phyloP scores from a whole-genome alignment of 2,113 vertebrate genomes.

The Nothobranchius furzeri region DNA sequence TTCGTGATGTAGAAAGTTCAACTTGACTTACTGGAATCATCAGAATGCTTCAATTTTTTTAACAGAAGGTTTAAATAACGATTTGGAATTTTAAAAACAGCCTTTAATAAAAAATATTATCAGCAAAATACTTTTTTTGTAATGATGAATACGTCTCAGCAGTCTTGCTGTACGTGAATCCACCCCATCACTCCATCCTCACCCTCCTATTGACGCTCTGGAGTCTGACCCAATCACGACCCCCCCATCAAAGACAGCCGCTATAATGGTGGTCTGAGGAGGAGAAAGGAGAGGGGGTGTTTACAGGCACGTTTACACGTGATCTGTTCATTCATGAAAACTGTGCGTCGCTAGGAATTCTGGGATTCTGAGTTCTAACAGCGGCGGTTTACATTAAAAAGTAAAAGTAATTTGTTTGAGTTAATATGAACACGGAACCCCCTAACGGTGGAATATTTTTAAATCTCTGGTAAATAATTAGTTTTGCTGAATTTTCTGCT shows the following conservation, averaged over 20 bases:
- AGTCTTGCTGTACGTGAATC: no score
- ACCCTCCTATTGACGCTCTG: slow-evolving; percentile 87
- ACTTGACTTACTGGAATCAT: neutral
- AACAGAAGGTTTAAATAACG: no score
- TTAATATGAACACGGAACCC: neutral
- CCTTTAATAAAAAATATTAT: no score
- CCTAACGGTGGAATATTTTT: neutral
- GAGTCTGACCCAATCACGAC: slow-evolving; percentile 88
- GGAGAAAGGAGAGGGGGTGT: neutral
- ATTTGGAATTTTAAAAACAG: no score
- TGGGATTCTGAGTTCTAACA: slow-evolving; percentile 49
- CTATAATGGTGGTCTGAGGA: slow-evolving; percentile 88
- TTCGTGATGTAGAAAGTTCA: neutral
- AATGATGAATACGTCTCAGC: no score
- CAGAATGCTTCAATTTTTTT: no score
- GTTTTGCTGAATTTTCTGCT: neutral
- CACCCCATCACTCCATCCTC: slow-evolving; percentile 46
- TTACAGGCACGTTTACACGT: neutral
- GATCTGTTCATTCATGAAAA: neutral
- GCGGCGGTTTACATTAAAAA: neutral
- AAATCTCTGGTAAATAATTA: neutral
- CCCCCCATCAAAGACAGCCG: slow-evolving; percentile 85
- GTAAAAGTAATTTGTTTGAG: neutral
- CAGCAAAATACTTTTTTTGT: no score
- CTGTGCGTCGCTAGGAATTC: slow-evolving; percentile 18